Base-by-base conservation (phyloP, 2,888 invertebrate genomes). In the Meiosimyza platycephala region DNA sequence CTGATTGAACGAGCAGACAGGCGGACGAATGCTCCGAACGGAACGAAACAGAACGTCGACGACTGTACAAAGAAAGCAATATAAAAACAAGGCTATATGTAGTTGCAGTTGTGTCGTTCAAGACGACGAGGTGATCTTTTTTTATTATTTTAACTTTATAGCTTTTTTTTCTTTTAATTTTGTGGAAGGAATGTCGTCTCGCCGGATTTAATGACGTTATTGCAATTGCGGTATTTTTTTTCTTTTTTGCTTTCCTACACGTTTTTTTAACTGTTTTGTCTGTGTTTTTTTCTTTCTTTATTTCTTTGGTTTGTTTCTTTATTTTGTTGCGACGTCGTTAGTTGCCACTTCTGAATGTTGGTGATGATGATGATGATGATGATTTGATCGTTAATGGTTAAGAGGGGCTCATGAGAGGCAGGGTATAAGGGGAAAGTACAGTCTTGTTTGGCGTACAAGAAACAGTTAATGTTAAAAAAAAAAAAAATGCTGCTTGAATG, bases 181-280 rank as follows among this genome's bases (percentile, higher is more conserved):
- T 55, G 77, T 82, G 82, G 40, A 1, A 40, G 40, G 82, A 82
- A 82, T 82, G 82, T 75, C 72, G 83, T 82, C 82, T 83, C 81
- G 82, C 81, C 82, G 78, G 78, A 83, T 82, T 83, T 82, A 83
- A 82, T 83, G 83, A 80, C 81, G 81, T 74, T 80, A 79, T 77
- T 77, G 79, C 51, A 51, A 18, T 59, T 16, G 13, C 33, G 11
- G 18, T 51, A 13, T 33, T 57, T 16, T 57, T 52, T 18, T 65
- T 59, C 52, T 66, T 22, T 22, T 22, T 22, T 22, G 22, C 15
- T 66, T 69, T 52, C 15, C 28, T 28, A 28, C 48, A 13, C 77
- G 78, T 72, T 79, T 62, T 28, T 73, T 75, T 80, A 82, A 80
- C 80, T 82, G 80, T 75, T 76, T 40, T 40, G 40, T 40, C 40